A percentile compares a stretch with the other conserved stretches of the same genome.
Evolutionary conservation across 1,140 invertebrate genomes (phyloP).

Genomic region (Aphelenchoides besseyi): DNA sequence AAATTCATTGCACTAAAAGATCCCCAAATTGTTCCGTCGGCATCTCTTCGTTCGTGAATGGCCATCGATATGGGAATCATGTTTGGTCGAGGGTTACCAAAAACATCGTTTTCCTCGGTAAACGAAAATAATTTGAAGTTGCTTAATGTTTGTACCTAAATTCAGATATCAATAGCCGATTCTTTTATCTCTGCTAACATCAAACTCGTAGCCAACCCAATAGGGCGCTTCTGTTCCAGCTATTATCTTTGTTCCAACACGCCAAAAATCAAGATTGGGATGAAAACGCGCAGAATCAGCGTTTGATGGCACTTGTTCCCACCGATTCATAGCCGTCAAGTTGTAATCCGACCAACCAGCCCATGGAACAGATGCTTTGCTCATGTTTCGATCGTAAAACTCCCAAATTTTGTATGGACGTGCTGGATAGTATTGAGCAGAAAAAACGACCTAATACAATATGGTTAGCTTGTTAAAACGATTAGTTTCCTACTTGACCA

Average conservation of each 20-base stretch:
- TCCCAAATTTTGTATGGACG: conserved; percentile 62
- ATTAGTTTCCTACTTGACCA: conserved; percentile 45
- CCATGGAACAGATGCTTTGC: conserved; percentile 51
- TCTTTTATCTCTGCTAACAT: conserved; percentile 41
- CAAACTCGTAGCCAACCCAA: conserved; percentile 62
- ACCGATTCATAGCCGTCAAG: conserved; percentile 57
- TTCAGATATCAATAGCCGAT: background rate
- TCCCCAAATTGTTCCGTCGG: conserved; percentile 60
- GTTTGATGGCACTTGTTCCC: conserved; percentile 60
- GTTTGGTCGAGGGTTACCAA: conserved; percentile 47
- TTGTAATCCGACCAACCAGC: conserved; percentile 63
- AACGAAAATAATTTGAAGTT: conserved; percentile 62
- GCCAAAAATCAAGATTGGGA: conserved; percentile 62
- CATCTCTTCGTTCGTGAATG: conserved; percentile 58
- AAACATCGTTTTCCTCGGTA: conserved; percentile 59
- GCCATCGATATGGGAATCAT: conserved; percentile 63
- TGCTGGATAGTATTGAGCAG: conserved; percentile 60
- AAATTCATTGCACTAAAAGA: conserved; percentile 62
- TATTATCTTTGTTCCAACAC: conserved; percentile 54
- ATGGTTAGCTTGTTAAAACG: conserved; percentile 6
- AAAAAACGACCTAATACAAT: conserved; percentile 51
- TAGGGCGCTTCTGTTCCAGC: conserved; percentile 61
- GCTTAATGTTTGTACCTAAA: conserved; percentile 49
- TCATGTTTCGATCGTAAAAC: conserved; percentile 62
- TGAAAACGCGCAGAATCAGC: conserved; percentile 58